These are phyloP conservation scores for Anastrepha obliqua DNA, from an alignment of 1,140 invertebrate genomes.

Conservation along the genomic window DNA sequence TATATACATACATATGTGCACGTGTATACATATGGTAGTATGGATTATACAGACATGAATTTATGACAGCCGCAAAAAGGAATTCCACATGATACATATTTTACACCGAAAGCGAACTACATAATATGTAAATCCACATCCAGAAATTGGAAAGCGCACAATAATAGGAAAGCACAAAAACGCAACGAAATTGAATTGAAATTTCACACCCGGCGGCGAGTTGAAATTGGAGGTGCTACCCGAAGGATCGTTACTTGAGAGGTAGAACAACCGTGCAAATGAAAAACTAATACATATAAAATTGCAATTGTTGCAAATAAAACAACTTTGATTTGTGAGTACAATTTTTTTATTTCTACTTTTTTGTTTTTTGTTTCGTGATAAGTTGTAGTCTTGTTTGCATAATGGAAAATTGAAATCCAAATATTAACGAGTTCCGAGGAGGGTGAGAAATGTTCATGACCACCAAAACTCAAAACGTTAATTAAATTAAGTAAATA, in stretches of 20 bases:
- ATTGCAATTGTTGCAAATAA: neutral
- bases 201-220: slow-evolving; percentile 35
- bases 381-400: neutral
- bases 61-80: neutral
- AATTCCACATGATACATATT: neutral
- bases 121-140: neutral
- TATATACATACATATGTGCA: no score
- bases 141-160: neutral
- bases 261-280: neutral
- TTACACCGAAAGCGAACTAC: neutral
- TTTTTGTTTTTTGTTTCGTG: neutral
- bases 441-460: neutral
- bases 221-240: neutral
- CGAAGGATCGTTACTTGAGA: neutral
- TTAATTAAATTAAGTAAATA: neutral
- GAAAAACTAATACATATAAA: neutral
- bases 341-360: neutral
- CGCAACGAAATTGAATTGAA: slow-evolving; percentile 20
- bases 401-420: neutral
- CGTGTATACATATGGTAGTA: neutral
- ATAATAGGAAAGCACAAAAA: neutral
- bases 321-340: neutral
- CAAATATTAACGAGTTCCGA: neutral
- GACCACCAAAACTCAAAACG: neutral
- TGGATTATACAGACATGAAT: neutral